These are phyloP conservation scores for Caenorhabditis imperialis DNA, from an alignment of 2,888 invertebrate genomes.

Conservation along the genomic window DNA sequence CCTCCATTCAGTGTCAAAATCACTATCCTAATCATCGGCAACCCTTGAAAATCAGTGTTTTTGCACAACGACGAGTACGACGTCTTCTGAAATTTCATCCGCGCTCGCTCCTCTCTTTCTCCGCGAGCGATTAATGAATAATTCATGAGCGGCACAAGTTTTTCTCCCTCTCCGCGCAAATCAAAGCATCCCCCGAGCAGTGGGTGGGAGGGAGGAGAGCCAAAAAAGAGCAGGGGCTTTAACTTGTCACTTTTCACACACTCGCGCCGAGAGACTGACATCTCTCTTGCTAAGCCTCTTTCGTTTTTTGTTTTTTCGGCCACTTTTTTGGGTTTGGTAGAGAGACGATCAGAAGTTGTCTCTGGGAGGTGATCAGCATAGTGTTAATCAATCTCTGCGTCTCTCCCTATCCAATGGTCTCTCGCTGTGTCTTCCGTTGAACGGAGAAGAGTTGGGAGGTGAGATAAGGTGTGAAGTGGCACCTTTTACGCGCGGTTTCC, in stretches of 20 bases:
- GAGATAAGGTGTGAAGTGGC: slow-evolving; percentile 30
- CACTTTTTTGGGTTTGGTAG: neutral
- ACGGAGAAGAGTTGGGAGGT: slow-evolving; percentile 4
- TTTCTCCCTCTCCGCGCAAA: too few species aligned
- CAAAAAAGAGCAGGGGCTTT: slow-evolving; percentile 9
- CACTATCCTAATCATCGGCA: too few species aligned
- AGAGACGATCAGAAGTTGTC: too few species aligned
- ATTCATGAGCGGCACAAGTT: slow-evolving; percentile 24
- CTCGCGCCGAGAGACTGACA: slow-evolving; percentile 3
- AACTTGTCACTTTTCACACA: slow-evolving; percentile 27
- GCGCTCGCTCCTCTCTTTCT: neutral
- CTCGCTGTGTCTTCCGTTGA: too few species aligned
- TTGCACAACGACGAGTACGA: too few species aligned
- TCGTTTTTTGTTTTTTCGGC: neutral
- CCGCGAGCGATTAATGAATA: slow-evolving; percentile 28
- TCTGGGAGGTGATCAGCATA: too few species aligned
- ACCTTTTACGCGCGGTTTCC: too few species aligned
- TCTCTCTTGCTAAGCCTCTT: neutral
- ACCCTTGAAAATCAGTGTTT: too few species aligned
- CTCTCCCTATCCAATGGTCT: too few species aligned
- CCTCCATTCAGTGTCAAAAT: too few species aligned
- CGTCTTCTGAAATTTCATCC: slow-evolving; percentile 40
- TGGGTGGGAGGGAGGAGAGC: slow-evolving; percentile 6
- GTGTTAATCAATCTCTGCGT: too few species aligned
- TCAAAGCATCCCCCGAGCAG: slow-evolving; percentile 14